Evolutionary conservation across 2,888 invertebrate genomes (phyloP).

Genomic region (Syrphus vitripennis): DNA sequence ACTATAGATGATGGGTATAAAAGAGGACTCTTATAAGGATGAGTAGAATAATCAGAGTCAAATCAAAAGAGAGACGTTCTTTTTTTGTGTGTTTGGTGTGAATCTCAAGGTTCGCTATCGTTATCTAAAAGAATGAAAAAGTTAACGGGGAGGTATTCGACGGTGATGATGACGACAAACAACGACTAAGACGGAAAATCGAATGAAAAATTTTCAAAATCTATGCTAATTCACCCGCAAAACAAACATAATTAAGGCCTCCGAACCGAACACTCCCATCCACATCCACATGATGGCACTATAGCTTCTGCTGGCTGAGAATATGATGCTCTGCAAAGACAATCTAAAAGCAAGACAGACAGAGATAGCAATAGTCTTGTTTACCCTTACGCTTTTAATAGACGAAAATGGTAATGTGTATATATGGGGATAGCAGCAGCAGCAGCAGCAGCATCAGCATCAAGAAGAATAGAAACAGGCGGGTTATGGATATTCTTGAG

Average conservation of each 20-base stretch:
- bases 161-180: neutral
- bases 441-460: neutral
- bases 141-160: neutral
- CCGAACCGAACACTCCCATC: conserved; percentile 37
- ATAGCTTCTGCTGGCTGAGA: neutral
- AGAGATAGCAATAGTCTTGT: neutral
- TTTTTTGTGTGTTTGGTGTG: too few species aligned
- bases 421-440: neutral
- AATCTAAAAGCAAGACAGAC: neutral
- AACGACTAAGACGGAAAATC: conserved; percentile 9
- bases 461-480: too few species aligned
- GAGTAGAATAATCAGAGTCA: conserved; percentile 5
- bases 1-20: conserved; percentile 10
- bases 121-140: neutral
- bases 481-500: conserved; percentile 25
- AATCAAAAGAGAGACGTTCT: conserved; percentile 23
- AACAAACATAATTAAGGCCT: conserved; percentile 62
- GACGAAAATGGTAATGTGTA: conserved; percentile 59
- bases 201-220: conserved; percentile 57
- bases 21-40: neutral
- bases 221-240: conserved; percentile 57
- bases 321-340: conserved; percentile 40
- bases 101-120: neutral
- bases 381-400: conserved; percentile 63
- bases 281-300: neutral